phyloP scores from a whole-genome alignment of 2,888 invertebrate species.

The Callimorpha dominula region DNA sequence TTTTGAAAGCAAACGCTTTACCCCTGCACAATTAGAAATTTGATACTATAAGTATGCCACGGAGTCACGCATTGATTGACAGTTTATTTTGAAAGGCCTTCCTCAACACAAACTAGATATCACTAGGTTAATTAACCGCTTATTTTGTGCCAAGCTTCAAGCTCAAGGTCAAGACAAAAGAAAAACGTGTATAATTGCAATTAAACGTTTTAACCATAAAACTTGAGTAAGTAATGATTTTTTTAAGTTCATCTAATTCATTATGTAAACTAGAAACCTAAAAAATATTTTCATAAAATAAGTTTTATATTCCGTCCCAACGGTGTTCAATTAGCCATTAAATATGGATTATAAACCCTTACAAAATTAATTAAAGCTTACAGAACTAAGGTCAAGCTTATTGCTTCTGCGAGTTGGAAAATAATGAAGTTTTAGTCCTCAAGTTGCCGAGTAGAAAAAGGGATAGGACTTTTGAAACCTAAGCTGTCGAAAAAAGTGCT shows the following conservation, averaged over 20 bases:
- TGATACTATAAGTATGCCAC: too few relatives aligned
- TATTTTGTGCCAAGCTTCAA: too few relatives aligned
- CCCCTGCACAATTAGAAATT: too few relatives aligned
- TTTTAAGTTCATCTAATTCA: not conserved
- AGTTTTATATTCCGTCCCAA: slow-evolving; percentile 16
- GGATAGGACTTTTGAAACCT: slow-evolving; percentile 39
- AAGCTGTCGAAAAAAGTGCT: slow-evolving; percentile 54
- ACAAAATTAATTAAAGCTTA: slow-evolving; percentile 65
- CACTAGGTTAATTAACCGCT: too few relatives aligned
- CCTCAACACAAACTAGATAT: too few relatives aligned
- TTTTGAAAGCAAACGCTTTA: too few relatives aligned
- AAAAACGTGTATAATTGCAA: not conserved
- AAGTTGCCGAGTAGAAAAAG: slow-evolving; percentile 52
- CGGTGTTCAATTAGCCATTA: slow-evolving; percentile 41
- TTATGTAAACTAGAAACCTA: slow-evolving; percentile 7
- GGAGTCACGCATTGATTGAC: too few relatives aligned
- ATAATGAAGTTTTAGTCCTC: slow-evolving; percentile 59
- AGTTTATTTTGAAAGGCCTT: too few relatives aligned
- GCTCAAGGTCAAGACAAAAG: not conserved
- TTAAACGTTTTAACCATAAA: not conserved
- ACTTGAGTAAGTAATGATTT: not conserved
- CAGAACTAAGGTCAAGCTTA: slow-evolving; percentile 64
- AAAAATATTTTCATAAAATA: slow-evolving; percentile 9
- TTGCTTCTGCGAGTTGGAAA: slow-evolving; percentile 64
- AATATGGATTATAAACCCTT: slow-evolving; percentile 47